These are phyloP conservation scores for Eupithecia dodoneata DNA, from an alignment of 2,888 invertebrate genomes.

Conservation along the genomic window DNA sequence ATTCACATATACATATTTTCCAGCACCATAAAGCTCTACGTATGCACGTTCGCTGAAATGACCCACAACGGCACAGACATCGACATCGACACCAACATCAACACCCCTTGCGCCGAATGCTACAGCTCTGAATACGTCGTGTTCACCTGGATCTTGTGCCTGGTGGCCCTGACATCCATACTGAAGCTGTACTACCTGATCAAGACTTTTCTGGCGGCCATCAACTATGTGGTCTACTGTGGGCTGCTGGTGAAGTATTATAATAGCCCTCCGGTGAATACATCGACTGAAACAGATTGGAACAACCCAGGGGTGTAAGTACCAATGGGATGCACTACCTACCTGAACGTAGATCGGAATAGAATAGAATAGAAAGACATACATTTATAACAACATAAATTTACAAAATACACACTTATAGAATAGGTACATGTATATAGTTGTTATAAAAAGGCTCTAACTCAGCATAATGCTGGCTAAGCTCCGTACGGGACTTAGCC, in stretches of 20 bases:
- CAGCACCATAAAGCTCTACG: constrained; percentile 74
- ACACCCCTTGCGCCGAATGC: constrained; percentile 69
- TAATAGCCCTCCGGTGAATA: constrained; percentile 70
- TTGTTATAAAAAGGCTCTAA: too few species aligned
- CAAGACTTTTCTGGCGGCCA: constrained; percentile 90
- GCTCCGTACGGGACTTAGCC: too few species aligned
- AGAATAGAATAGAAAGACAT: too few species aligned
- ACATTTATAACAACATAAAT: too few species aligned
- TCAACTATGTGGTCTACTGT: constrained; percentile 90
- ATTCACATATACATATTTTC: constrained; percentile 41
- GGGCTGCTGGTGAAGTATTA: constrained; percentile 87
- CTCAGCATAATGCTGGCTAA: too few species aligned
- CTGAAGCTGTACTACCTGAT: constrained; percentile 94
- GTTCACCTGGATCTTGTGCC: constrained; percentile 96
- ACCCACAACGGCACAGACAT: background rate
- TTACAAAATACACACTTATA: too few species aligned
- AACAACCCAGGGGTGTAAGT: background rate
- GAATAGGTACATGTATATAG: too few species aligned
- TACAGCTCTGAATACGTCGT: constrained; percentile 93
- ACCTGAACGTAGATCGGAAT: background rate
- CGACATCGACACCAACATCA: background rate
- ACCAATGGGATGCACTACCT: background rate
- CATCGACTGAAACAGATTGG: background rate
- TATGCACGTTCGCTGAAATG: constrained; percentile 56
- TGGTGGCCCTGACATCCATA: constrained; percentile 96